Conservation (phyloP, 2,113 vertebrate species). For the Scortum barcoo region DNA sequence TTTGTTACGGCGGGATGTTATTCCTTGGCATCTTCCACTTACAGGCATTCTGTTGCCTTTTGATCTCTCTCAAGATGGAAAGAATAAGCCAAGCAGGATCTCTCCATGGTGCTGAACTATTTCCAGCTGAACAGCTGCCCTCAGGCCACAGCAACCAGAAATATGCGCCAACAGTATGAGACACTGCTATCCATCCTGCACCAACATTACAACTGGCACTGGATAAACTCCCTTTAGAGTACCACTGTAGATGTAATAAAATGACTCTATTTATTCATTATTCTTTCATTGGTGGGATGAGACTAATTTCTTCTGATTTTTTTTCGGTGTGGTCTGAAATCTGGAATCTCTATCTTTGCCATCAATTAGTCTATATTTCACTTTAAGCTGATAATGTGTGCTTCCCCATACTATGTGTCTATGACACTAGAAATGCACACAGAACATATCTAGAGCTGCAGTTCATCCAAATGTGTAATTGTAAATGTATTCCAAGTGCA, state of each 20-base stretch:
- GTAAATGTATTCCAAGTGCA: constrained; percentile 8
- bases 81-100: constrained; percentile 66
- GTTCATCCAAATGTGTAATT: neutral
- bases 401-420: neutral
- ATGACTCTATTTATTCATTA: neutral
- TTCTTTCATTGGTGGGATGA: neutral
- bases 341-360: neutral
- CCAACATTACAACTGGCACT: neutral
- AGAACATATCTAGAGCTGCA: neutral
- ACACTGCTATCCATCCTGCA: constrained; percentile 8
- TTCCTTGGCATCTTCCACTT: constrained; percentile 61
- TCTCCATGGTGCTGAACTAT: constrained; percentile 79
- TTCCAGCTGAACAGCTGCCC: constrained; percentile 72
- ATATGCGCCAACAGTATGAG: constrained; percentile 41
- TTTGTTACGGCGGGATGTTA: constrained; percentile 46
- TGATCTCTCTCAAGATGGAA: constrained; percentile 70
- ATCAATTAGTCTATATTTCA: neutral
- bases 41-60: constrained; percentile 66
- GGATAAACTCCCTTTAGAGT: neutral
- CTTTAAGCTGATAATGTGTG: neutral
- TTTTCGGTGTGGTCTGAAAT: neutral
- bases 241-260: constrained; percentile 13
- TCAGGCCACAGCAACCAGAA: constrained; percentile 67
- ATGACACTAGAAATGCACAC: neutral
- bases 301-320: neutral